A percentile compares a stretch with the other conserved stretches of the same genome.
These are phyloP conservation scores for Hippocampus zosterae DNA, from an alignment of 2,113 vertebrate species.

Conservation along the genomic window DNA sequence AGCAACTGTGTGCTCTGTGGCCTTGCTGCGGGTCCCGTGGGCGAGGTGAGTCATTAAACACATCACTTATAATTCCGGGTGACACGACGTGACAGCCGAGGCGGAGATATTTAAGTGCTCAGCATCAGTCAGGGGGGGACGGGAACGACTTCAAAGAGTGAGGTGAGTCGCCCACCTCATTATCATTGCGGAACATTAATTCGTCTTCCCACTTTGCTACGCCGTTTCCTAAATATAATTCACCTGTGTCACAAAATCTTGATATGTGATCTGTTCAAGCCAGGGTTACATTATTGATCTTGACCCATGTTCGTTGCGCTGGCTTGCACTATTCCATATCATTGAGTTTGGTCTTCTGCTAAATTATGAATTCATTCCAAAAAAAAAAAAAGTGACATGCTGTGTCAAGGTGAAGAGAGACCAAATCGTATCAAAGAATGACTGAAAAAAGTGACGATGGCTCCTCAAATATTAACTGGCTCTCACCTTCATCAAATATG, in stretches of 20 bases:
- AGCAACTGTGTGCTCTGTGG: neutral
- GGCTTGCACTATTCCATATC: too few relatives aligned
- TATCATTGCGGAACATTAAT: slow-evolving; percentile 38
- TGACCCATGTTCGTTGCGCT: too few relatives aligned
- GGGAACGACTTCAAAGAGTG: slow-evolving; percentile 15
- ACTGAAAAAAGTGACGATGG: neutral
- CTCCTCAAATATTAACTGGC: slow-evolving; percentile 4
- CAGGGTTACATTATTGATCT: too few relatives aligned
- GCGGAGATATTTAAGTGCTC: neutral
- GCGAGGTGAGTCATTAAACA: slow-evolving; percentile 42
- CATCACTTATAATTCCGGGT: slow-evolving; percentile 32
- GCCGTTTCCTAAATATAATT: neutral
- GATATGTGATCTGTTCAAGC: too few relatives aligned
- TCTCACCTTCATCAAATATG: slow-evolving; percentile 47
- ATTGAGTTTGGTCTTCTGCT: too few relatives aligned
- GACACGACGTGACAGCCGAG: slow-evolving; percentile 29
- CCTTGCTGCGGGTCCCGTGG: slow-evolving; percentile 6
- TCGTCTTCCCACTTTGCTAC: neutral
- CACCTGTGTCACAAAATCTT: too few relatives aligned
- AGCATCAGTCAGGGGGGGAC: slow-evolving; percentile 29
- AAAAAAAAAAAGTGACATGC: neutral
- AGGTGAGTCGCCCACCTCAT: slow-evolving; percentile 12
- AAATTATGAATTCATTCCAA: too few relatives aligned
- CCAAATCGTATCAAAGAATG: neutral
- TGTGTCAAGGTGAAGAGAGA: neutral